Evolutionary conservation across 2,888 invertebrate genomes (phyloP).

Genomic region (Heliconius ismenius): DNA sequence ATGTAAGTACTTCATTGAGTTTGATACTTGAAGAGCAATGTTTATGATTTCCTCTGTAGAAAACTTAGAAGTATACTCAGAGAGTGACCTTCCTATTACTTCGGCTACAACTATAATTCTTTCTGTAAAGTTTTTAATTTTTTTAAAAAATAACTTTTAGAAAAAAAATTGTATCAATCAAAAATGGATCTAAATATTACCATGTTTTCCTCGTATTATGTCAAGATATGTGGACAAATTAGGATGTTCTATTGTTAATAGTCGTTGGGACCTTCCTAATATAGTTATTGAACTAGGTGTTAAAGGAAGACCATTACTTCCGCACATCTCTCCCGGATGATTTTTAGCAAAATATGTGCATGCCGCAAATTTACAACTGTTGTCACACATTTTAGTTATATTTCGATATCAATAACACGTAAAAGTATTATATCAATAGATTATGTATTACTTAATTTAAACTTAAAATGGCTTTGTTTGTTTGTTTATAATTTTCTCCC

Average conservation of each 20-base stretch:
- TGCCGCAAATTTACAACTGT: slow-evolving; percentile 85
- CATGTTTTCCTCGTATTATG: slow-evolving; percentile 96
- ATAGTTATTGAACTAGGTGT: slow-evolving; percentile 98
- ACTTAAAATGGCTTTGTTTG: neutral
- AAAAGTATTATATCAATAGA: neutral
- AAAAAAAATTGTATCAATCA: neutral
- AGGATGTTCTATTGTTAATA: slow-evolving; percentile 89
- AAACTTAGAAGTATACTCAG: slow-evolving; percentile 74
- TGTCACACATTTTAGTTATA: slow-evolving; percentile 42
- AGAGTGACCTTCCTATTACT: slow-evolving; percentile 86
- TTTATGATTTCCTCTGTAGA: slow-evolving; percentile 79
- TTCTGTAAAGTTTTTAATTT: slow-evolving; percentile 78
- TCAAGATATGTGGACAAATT: slow-evolving; percentile 95
- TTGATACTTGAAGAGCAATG: slow-evolving; percentile 87
- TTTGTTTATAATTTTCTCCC: neutral
- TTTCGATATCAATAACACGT: slow-evolving; percentile 25
- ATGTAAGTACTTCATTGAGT: slow-evolving; percentile 88
- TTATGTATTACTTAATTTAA: neutral
- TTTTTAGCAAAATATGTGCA: slow-evolving; percentile 95
- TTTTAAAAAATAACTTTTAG: neutral
- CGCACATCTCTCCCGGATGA: slow-evolving; percentile 95
- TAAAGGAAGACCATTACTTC: slow-evolving; percentile 96
- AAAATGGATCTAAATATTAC: slow-evolving; percentile 69
- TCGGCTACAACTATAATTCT: slow-evolving; percentile 92
- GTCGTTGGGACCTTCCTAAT: slow-evolving; percentile 91